Base-by-base conservation (phyloP, 2,797 vertebrate genomes). In the Hirundo rustica region DNA sequence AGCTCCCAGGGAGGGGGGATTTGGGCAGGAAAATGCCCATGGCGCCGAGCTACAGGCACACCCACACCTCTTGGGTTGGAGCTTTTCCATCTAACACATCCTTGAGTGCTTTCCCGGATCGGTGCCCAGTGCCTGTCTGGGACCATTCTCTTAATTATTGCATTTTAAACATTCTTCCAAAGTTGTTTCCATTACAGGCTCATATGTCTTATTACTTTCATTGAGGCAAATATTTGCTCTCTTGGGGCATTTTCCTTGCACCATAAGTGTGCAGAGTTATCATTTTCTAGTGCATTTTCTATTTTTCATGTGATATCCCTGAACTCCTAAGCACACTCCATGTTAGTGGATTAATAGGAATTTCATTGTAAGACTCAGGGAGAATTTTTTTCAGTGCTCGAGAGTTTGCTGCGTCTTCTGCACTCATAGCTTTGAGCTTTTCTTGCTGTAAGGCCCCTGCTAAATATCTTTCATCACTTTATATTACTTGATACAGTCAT, bases 381-480 rank as follows among this genome's bases (percentile, higher is more conserved):
- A 88, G 32, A 68, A 50, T 16, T 53, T 87, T 62, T 34, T 29
- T 12, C 32, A 62, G 5, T 60, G 62, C 50, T 26, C 44, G 54
- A 42, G 54, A 80, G 47, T 86, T 65, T 32, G 11, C 42, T 65
- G 27, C 51, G 48, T 42, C 51, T 70, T 67, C 38, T 83, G 14
- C 36, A n/a, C 40, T 81, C 57, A 6, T 50, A 36, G 23, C 47
- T 80, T 79, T 44, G 40, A 71, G 48, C 34, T 55, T 47, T 81
- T 66, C 84, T 72, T 84, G 50, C 20, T 89, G 62, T 76, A 16
- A 71, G 70, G 66, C 29, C 34, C 29, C 81, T 83, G 84, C 21
- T 93, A 80, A 89, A 71, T 89, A 61, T 80, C 78, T 93, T 81
- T 83, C 84, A 91, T 72, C 81, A 71, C 34, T 91, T 89, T 61